Base-by-base conservation (phyloP, 2,113 vertebrate species). In the Psittacula cyanocephala region DNA sequence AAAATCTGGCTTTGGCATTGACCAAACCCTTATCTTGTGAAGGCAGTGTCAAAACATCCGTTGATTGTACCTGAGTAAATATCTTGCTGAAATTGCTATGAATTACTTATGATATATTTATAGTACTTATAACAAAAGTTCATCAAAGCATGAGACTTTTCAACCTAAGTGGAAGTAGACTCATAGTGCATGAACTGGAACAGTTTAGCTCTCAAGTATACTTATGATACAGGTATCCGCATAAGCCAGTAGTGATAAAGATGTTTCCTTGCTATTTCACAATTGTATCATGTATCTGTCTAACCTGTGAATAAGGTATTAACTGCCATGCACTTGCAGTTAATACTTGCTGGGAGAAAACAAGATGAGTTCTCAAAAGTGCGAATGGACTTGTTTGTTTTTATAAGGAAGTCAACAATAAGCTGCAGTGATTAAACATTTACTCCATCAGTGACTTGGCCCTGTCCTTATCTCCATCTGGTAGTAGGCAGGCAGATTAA, bases 381-480 rank as follows among this genome's bases (percentile, higher is more conserved):
- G 22, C 44, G 83, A 85, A 65, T 81, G 81, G 55, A 65, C 59
- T 59, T 82, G 31, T 77, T 91, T 89, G 59, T 86, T 43, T 88
- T 74, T 89, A 19, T 55, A 85, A 87, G 55, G 77, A 69, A 91
- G 60, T 67, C 64, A 86, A 49, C 37, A 68, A 50, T 63, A 75
- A 91, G n/a, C 55, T 92, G 89, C 90, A 86, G 75, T 84, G 86
- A 95, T 96, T 95, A 88, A 94, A 85, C 29, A 75, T 59, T 92
- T 86, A 93, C 69, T 90, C 72, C 85, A 72, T 39, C 64, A 93
- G 47, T 88, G 89, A 85, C 65, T 76, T 91, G 96, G 69, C 64
- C 91, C 33, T 55, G 43, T 35, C 92, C 29, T 87, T 92, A 88
- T 19, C 41, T 94, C 88, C 94, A 97, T 92, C 81, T 96, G 89